phyloP scores from a whole-genome alignment of 2,888 invertebrate species.

The Mesorhabditis sp. region DNA sequence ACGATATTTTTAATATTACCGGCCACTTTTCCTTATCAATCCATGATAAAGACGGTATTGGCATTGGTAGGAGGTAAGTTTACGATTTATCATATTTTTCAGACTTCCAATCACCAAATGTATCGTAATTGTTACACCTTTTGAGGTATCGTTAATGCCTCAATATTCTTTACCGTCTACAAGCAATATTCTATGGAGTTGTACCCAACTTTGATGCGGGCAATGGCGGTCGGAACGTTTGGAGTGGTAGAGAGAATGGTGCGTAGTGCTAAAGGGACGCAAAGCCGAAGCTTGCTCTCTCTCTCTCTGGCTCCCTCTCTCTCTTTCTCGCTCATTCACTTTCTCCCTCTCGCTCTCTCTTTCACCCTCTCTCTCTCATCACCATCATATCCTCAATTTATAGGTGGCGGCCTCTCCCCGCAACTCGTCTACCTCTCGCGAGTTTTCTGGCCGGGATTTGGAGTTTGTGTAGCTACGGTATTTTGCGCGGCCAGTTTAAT shows the following conservation, averaged over 20 bases:
- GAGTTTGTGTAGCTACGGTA: constrained; percentile 22
- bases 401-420: constrained; percentile 35
- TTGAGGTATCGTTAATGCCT: constrained; percentile 33
- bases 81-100: neutral
- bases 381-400: constrained; percentile 1
- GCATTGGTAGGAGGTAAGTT: neutral
- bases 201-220: constrained; percentile 37
- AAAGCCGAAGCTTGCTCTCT: constrained; percentile 20
- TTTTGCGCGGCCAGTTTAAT: constrained; percentile 17
- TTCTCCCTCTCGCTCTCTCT: no score
- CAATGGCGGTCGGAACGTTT: constrained; percentile 22
- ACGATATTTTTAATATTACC: constrained; percentile 16
- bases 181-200: constrained; percentile 43
- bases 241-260: constrained; percentile 16
- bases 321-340: no score
- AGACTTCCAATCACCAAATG: neutral
- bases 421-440: constrained; percentile 24
- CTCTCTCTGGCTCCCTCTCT: no score
- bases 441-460: constrained; percentile 18
- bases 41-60: constrained; percentile 7
- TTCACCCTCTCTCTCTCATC: no score
- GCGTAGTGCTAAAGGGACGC: constrained; percentile 11
- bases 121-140: neutral
- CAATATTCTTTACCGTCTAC: constrained; percentile 36
- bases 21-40: neutral